A percentile compares a stretch with the other conserved stretches of the same genome.
Evolutionary conservation across 2,113 vertebrate genomes (phyloP).

Genomic region (Glaucomys volans): DNA sequence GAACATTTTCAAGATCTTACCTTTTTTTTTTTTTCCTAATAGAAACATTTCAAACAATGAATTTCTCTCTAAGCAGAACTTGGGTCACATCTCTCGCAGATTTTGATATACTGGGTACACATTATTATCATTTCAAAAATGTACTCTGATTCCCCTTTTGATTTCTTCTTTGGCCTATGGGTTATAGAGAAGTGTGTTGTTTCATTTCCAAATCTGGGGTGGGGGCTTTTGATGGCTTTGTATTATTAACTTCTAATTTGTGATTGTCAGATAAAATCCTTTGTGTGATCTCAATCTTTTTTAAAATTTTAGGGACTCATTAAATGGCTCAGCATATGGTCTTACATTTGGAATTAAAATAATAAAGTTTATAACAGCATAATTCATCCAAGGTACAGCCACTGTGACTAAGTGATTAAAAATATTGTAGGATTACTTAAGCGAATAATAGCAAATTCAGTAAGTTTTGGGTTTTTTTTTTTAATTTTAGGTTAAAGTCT

Average conservation of each 20-base stretch:
- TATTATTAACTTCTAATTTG: slow-evolving; percentile 63
- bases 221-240: slow-evolving; percentile 52
- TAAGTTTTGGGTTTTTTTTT: background rate
- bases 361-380: slow-evolving; percentile 46
- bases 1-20: background rate
- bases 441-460: background rate
- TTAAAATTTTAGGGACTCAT: slow-evolving; percentile 40
- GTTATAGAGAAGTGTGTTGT: background rate
- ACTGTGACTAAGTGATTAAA: slow-evolving; percentile 26
- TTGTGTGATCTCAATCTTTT: background rate
- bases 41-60: background rate
- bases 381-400: slow-evolving; percentile 29
- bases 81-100: background rate
- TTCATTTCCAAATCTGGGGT: slow-evolving; percentile 14
- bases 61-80: background rate
- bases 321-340: slow-evolving; percentile 43
- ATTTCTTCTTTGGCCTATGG: slow-evolving; percentile 14
- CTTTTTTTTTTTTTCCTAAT: background rate
- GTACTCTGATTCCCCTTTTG: background rate
- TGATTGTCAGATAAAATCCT: slow-evolving; percentile 48
- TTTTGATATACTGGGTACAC: background rate
- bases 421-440: slow-evolving; percentile 1
- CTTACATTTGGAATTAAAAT: slow-evolving; percentile 64
- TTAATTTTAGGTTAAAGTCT: slow-evolving; percentile 7
- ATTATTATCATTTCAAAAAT: slow-evolving; percentile 14